A percentile compares a stretch with the other conserved stretches of the same genome.
Conservation (phyloP, 1,140 invertebrate genomes). For the Macrobrachium rosenbergii region DNA sequence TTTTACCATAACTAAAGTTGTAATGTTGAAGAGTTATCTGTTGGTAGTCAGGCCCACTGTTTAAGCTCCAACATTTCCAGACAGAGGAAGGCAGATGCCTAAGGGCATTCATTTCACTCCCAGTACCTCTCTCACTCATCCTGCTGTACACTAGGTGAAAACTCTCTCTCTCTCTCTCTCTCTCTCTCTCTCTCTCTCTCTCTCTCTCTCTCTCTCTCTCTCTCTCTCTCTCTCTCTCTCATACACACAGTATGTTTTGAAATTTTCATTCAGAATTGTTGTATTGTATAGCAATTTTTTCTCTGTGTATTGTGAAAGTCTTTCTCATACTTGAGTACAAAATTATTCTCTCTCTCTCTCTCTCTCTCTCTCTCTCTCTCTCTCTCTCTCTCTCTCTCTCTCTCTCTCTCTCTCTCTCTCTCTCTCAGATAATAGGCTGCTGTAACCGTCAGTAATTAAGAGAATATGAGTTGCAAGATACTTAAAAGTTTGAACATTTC, state of each 20-base stretch:
- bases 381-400: slow-evolving; percentile 30
- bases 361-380: slow-evolving; percentile 15
- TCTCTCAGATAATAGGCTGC: too few relatives aligned
- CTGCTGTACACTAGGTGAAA: not conserved
- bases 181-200: slow-evolving; percentile 21
- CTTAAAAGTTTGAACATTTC: too few relatives aligned
- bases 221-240: slow-evolving; percentile 7
- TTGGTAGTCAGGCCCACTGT: not conserved
- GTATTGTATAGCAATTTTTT: too few relatives aligned
- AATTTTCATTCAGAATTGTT: too few relatives aligned
- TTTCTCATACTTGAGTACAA: too few relatives aligned
- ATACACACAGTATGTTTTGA: too few relatives aligned
- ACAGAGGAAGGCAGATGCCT: too few relatives aligned
- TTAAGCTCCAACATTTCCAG: not conserved
- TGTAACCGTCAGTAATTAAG: not conserved
- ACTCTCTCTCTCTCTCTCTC: not conserved
- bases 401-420: slow-evolving; percentile 19
- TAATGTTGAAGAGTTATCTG: not conserved
- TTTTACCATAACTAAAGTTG: not conserved
- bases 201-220: slow-evolving; percentile 25
- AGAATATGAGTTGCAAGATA: not conserved
- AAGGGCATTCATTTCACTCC: not conserved
- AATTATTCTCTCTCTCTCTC: not conserved
- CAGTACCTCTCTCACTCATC: slow-evolving; percentile 5
- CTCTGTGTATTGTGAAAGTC: too few relatives aligned